These are phyloP conservation scores for Capromys pilorides DNA, from an alignment of 2,797 vertebrate species.

Conservation along the genomic window DNA sequence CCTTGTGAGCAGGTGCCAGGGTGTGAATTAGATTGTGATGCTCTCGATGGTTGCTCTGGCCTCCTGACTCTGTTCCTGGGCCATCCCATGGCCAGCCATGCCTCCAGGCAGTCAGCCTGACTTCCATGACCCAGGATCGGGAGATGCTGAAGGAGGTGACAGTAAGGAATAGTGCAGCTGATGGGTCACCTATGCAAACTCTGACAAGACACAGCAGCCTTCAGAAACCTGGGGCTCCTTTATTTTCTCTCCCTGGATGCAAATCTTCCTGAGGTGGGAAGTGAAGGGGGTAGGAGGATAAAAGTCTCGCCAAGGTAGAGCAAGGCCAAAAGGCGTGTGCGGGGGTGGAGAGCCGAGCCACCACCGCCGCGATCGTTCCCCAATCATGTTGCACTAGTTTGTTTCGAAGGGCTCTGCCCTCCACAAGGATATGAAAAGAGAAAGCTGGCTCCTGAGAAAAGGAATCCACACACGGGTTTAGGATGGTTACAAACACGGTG, in stretches of 20 bases:
- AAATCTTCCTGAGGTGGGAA: neutral
- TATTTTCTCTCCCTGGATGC: neutral
- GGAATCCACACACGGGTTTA: neutral
- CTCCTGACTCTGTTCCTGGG: conserved; percentile 70
- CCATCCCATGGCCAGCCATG: conserved; percentile 55
- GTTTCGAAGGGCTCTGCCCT: neutral
- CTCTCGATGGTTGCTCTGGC: conserved; percentile 74
- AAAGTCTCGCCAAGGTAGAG: neutral
- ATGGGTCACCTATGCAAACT: neutral
- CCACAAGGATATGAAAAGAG: neutral
- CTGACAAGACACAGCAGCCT: conserved; percentile 1
- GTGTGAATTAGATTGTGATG: conserved; percentile 83
- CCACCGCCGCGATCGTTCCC: conserved; percentile 25
- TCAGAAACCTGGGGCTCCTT: conserved; percentile 8
- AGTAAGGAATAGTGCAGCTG: neutral
- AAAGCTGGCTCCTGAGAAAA: neutral
- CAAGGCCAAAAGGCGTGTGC: neutral
- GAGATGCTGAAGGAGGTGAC: neutral
- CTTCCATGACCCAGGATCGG: neutral
- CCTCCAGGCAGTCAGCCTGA: conserved; percentile 61
- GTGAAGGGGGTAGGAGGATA: fast-evolving
- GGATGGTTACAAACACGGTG: neutral
- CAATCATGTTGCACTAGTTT: neutral
- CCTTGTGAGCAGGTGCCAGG: conserved; percentile 78
- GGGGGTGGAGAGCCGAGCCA: neutral